These are phyloP conservation scores for Cynaeus angustus DNA, from an alignment of 2,888 invertebrate species.

Conservation along the genomic window DNA sequence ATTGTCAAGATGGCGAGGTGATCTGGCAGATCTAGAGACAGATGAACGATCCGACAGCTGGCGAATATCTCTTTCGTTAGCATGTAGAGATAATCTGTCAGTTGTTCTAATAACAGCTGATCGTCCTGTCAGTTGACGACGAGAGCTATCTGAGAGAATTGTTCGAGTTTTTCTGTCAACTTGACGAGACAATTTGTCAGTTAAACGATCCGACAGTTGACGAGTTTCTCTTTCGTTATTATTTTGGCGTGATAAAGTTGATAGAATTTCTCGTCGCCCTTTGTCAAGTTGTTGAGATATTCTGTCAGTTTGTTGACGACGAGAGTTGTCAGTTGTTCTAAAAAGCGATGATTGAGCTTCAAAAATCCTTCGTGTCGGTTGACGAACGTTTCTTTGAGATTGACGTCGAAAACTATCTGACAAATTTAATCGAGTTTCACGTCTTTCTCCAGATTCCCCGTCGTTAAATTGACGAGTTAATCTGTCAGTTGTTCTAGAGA, in stretches of 20 bases:
- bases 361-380: neutral
- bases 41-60: neutral
- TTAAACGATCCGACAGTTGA: neutral
- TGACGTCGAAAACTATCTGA: neutral
- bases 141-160: too few relatives aligned
- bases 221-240: neutral
- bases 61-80: neutral
- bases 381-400: neutral
- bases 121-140: too few relatives aligned
- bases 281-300: too few relatives aligned
- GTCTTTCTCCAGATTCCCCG: neutral
- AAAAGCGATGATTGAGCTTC: neutral
- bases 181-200: neutral
- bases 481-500: conserved; percentile 4
- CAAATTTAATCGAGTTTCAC: neutral
- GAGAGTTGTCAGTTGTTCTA: neutral
- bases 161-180: neutral
- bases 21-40: neutral
- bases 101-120: conserved; percentile 9
- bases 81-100: neutral
- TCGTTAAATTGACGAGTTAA: too few relatives aligned
- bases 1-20: too few relatives aligned
- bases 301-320: neutral
- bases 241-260: neutral
- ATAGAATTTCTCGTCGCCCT: too few relatives aligned